These are phyloP conservation scores for Agonopterix heracliana DNA, from an alignment of 2,888 invertebrate genomes.

Conservation along the genomic window DNA sequence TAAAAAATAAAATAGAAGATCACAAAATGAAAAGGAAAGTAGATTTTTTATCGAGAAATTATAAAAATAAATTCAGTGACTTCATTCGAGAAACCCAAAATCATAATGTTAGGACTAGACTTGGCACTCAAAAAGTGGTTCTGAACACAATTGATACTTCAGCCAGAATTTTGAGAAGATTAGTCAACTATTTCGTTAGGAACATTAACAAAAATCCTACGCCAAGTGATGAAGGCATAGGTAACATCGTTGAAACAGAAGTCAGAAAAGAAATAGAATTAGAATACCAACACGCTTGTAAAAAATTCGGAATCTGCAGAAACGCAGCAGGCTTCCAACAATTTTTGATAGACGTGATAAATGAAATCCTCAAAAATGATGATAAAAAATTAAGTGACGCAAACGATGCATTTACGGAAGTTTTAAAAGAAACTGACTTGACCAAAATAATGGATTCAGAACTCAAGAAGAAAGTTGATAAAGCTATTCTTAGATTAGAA, in stretches of 20 bases:
- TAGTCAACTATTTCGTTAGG: constrained; percentile 28
- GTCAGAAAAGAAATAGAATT: constrained; percentile 23
- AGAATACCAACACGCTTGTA: constrained; percentile 32
- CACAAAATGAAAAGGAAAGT: constrained; percentile 19
- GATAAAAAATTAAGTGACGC: constrained; percentile 26
- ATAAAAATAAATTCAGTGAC: constrained; percentile 32
- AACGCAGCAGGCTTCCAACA: constrained; percentile 20
- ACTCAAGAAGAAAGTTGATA: constrained; percentile 14
- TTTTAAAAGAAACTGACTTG: constrained; percentile 23
- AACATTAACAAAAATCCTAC: constrained; percentile 20
- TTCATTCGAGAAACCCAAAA: constrained; percentile 30
- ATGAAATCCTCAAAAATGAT: constrained; percentile 18
- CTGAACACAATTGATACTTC: constrained; percentile 43
- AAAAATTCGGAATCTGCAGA: constrained; percentile 35
- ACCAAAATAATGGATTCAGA: constrained; percentile 13
- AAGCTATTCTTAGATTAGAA: constrained; percentile 13
- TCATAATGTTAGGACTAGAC: constrained; percentile 34
- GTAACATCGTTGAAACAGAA: constrained; percentile 22
- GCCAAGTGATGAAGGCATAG: constrained; percentile 9
- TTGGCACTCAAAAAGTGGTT: constrained; percentile 40
- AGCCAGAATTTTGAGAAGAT: constrained; percentile 27
- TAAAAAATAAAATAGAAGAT: constrained; percentile 24
- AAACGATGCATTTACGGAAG: constrained; percentile 31
- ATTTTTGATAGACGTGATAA: constrained; percentile 25
- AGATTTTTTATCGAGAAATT: constrained; percentile 23